Conservation (phyloP, 2,113 vertebrate genomes). For the Cebidichthys violaceus region DNA sequence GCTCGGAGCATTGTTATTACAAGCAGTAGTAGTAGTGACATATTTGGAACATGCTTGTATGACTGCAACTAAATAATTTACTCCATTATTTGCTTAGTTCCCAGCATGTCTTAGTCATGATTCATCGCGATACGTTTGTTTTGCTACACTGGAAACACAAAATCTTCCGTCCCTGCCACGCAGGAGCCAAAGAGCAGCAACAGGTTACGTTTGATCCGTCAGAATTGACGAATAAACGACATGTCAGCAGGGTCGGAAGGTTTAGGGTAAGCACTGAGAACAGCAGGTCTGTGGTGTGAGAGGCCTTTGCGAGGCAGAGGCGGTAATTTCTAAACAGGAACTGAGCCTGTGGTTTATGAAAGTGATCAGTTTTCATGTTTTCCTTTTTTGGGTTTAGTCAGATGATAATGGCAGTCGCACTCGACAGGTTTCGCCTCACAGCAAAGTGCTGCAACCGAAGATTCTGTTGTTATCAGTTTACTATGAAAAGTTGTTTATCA, state of each 20-base stretch:
- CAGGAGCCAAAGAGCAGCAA: constrained; percentile 18
- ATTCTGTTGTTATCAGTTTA: constrained; percentile 47
- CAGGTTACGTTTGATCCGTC: constrained; percentile 49
- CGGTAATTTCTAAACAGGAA: constrained; percentile 58
- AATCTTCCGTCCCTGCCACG: background rate
- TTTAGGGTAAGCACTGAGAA: constrained; percentile 41
- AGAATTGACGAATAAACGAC: constrained; percentile 53
- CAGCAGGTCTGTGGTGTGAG: constrained; percentile 25
- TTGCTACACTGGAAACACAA: constrained; percentile 38
- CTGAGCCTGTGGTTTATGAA: constrained; percentile 51
- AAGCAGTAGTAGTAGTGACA: constrained; percentile 17
- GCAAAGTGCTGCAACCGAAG: constrained; percentile 39
- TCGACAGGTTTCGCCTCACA: constrained; percentile 54
- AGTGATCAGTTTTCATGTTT: constrained; percentile 57
- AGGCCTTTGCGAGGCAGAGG: constrained; percentile 21
- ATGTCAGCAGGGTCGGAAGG: constrained; percentile 21
- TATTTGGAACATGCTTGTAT: constrained; percentile 22
- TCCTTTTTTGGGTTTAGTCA: constrained; percentile 42
- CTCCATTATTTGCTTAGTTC: constrained; percentile 39
- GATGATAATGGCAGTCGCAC: constrained; percentile 58
- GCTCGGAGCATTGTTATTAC: background rate
- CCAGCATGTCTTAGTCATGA: constrained; percentile 30
- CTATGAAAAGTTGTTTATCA: constrained; percentile 9
- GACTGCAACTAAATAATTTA: constrained; percentile 49
- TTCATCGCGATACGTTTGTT: constrained; percentile 27